phyloP scores from a whole-genome alignment of 2,113 vertebrate genomes.

The Megalops atlanticus region DNA sequence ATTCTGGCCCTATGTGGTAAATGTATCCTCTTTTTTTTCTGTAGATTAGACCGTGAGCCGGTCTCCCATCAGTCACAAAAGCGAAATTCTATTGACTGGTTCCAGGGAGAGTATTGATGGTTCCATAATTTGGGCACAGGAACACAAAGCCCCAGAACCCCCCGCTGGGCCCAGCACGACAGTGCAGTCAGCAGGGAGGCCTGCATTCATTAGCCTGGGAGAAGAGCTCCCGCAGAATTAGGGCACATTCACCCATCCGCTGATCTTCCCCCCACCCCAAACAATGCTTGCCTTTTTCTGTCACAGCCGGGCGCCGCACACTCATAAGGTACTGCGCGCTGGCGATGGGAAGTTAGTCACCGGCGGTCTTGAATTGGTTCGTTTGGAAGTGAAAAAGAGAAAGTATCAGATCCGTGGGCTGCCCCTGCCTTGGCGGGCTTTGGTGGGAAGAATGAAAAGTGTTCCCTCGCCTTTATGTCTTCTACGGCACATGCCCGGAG shows the following conservation, averaged over 20 bases:
- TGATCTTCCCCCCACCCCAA: constrained; percentile 80
- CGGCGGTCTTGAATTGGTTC: background rate
- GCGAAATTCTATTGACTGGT: constrained; percentile 74
- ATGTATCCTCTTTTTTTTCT: constrained; percentile 52
- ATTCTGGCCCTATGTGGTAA: constrained; percentile 58
- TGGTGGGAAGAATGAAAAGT: background rate
- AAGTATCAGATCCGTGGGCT: background rate
- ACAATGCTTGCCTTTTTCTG: constrained; percentile 70
- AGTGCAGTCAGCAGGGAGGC: constrained; percentile 77
- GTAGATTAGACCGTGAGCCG: constrained; percentile 71
- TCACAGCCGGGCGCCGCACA: constrained; percentile 44
- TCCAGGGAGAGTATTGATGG: constrained; percentile 78
- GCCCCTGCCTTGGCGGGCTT: background rate
- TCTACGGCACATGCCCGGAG: background rate
- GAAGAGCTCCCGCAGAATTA: constrained; percentile 75
- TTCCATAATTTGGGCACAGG: constrained; percentile 81
- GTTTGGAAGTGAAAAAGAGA: background rate
- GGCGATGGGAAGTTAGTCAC: background rate
- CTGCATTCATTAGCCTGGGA: constrained; percentile 80
- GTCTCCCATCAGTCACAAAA: constrained; percentile 71
- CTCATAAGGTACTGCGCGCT: constrained; percentile 27
- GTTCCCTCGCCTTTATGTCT: background rate
- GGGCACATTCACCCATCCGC: constrained; percentile 75
- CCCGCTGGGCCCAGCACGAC: constrained; percentile 76
- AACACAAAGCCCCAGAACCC: constrained; percentile 75